These are phyloP conservation scores for Nicator chloris DNA, from an alignment of 2,113 vertebrate genomes.

Conservation along the genomic window DNA sequence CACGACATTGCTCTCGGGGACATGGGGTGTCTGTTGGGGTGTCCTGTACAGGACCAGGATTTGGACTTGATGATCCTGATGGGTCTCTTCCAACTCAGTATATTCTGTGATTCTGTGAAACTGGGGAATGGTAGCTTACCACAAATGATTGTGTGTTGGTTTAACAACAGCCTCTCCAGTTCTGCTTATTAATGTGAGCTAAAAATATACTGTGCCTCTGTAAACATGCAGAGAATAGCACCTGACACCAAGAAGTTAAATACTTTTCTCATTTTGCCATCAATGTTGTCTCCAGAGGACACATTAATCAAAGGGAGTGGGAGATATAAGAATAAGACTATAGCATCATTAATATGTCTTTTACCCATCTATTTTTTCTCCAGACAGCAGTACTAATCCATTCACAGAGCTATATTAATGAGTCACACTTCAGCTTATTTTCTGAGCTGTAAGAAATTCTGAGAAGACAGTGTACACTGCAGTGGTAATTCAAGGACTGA, in stretches of 20 bases:
- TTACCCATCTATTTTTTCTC: neutral
- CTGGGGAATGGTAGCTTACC: neutral
- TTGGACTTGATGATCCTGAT: neutral
- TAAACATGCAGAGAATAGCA: neutral
- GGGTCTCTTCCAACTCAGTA: neutral
- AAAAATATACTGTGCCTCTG: neutral
- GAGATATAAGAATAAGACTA: neutral
- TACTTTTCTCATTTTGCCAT: neutral
- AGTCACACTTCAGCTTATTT: neutral
- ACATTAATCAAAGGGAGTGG: neutral
- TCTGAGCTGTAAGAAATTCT: neutral
- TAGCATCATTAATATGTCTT: neutral
- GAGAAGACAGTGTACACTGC: neutral
- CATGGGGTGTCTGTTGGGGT: neutral
- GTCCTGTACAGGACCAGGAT: neutral
- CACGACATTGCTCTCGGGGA: accelerated
- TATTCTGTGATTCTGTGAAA: neutral
- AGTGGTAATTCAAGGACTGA: neutral
- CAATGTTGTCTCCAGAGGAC: neutral
- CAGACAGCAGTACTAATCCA: neutral
- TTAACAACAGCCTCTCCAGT: neutral
- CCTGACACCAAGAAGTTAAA: neutral
- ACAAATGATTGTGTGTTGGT: neutral
- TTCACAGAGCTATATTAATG: neutral
- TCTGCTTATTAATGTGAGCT: neutral